Conservation (phyloP, 2,797 vertebrate species). For the Pseudopleuronectes americanus region DNA sequence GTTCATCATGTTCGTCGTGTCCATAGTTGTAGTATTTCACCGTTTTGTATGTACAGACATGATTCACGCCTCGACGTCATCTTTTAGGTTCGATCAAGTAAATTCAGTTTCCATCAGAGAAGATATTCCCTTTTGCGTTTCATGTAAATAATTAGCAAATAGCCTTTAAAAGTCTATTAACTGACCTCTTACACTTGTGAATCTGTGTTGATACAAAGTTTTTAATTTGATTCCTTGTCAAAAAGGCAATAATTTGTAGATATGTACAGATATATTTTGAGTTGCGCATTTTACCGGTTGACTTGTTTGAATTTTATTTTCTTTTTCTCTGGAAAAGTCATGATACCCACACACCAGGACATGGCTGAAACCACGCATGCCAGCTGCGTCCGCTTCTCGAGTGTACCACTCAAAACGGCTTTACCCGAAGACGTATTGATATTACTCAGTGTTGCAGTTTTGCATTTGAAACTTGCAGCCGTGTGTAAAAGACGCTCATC, state of each 20-base stretch:
- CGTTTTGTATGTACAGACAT: constrained; percentile 51
- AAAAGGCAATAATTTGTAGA: constrained; percentile 99
- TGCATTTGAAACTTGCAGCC: constrained; percentile 66
- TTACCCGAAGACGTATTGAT: constrained; percentile 90
- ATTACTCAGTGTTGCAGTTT: constrained; percentile 70
- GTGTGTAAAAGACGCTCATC: constrained; percentile 71
- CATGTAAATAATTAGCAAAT: constrained; percentile 84
- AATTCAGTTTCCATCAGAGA: constrained; percentile 62
- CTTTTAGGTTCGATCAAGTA: constrained; percentile 48
- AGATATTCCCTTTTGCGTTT: constrained; percentile 62
- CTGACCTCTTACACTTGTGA: constrained; percentile 85
- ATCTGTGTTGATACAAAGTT: constrained; percentile 84
- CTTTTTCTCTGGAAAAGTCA: constrained; percentile 62
- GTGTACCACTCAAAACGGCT: constrained; percentile 88
- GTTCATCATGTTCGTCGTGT: constrained; percentile 69
- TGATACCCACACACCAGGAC: constrained; percentile 72
- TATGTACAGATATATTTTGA: constrained; percentile 86
- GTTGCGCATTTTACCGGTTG: constrained; percentile 74
- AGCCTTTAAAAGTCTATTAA: constrained; percentile 84
- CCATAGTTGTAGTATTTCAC: constrained; percentile 52
- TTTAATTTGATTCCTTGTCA: constrained; percentile 93
- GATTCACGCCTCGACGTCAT: constrained; percentile 51
- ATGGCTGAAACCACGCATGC: constrained; percentile 91
- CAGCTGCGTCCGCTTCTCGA: constrained; percentile 85
- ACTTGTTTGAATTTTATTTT: constrained; percentile 57